Conservation (phyloP, 1,140 invertebrate genomes). For the Drosophila murphyi region DNA sequence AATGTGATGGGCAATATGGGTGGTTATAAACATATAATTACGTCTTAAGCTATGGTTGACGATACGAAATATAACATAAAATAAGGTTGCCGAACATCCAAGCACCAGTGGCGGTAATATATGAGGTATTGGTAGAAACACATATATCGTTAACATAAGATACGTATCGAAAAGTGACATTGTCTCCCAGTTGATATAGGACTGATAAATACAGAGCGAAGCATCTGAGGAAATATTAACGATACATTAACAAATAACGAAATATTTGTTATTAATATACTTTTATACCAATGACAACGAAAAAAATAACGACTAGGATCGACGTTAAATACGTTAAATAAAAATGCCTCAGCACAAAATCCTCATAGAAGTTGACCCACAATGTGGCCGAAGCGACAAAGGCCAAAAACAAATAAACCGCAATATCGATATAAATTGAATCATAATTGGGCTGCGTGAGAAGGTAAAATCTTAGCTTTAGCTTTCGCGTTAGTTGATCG, state of each 20-base stretch:
- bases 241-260: neutral
- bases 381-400: conserved; percentile 84
- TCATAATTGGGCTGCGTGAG: conserved; percentile 1
- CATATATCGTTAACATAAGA: conserved; percentile 89
- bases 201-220: conserved; percentile 85
- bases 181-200: conserved; percentile 67
- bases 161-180: conserved; percentile 88
- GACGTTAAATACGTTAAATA: conserved; percentile 85
- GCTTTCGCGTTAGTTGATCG: neutral
- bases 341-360: conserved; percentile 74
- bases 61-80: conserved; percentile 86
- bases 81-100: conserved; percentile 87
- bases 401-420: conserved; percentile 77
- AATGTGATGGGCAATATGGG: conserved; percentile 87
- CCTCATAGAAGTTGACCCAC: conserved; percentile 84
- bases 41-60: too few species aligned
- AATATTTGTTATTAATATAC: neutral
- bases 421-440: conserved; percentile 62
- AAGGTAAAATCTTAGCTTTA: neutral
- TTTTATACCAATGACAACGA: conserved; percentile 55
- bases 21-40: conserved; percentile 74
- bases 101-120: conserved; percentile 88
- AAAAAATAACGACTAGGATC: conserved; percentile 67
- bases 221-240: conserved; percentile 83
- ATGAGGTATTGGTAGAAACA: conserved; percentile 90